Evolutionary conservation across 2,113 vertebrate species (phyloP), one percentile per base, ranked within the genome.

Genomic region (Deroptyus accipitrinus): DNA sequence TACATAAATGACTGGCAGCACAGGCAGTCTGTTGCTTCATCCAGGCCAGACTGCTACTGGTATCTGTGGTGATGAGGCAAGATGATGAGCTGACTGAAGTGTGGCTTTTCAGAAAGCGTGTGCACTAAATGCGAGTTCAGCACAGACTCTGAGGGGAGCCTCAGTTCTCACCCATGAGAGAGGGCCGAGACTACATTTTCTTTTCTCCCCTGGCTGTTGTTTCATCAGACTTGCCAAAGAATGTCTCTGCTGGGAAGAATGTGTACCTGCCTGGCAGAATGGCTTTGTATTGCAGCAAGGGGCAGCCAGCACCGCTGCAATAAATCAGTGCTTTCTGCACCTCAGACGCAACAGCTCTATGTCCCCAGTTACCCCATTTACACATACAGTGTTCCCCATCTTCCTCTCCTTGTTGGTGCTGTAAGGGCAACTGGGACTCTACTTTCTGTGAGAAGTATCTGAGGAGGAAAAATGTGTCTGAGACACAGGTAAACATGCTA

Each of bases 361-460:
- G 41, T 16, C 63, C 57, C 19, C 14, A 25, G 18, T 67, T 49
- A 33, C 51, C 7, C 19, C 2, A 1, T 13, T 37, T 35, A 39
- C 62, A 64, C 13, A 17, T 0, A 2, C 25, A 25, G 13, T 7
- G 16, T 35, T 68, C 25, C 39, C 9, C 20, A 41, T 15, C 7
- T 17, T 61, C 17, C 28, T 51, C 35, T 39, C 16, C 35, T n/a
- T 6, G 0, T 27, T 1, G 0, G 39, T 44, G 46, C 31, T 51
- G 42, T n/a, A 51, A 37, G 28, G 28, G 55, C 46, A 59, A 39
- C 61, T n/a, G 78, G 8, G 35, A 49, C 9, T 33, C 23, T 37
- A 10, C 33, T 17, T 55, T 28, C 54, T 70, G 33, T 22, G 18
- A 30, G 16, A 59, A 70, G 17, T 51, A 10, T 33, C 42, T 37